Conservation (phyloP, 1,140 invertebrate genomes). For the Brachystomella parvula region DNA sequence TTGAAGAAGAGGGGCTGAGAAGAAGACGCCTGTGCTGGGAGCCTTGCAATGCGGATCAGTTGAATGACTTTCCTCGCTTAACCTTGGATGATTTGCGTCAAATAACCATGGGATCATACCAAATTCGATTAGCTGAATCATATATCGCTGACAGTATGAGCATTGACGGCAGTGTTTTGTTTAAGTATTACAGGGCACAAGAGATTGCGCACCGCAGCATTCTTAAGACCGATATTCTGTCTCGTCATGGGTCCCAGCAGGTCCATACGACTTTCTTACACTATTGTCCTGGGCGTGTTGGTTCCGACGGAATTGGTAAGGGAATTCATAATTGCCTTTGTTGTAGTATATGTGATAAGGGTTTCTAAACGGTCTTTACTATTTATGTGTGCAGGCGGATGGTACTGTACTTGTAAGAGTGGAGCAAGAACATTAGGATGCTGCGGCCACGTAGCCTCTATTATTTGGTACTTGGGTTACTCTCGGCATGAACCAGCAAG, state of each 20-base stretch:
- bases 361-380: not conserved
- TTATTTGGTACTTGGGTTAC: conserved; percentile 23
- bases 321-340: not conserved
- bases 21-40: not conserved
- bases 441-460: conserved; percentile 19
- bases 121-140: conserved; percentile 11
- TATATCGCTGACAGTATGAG: conserved; percentile 1
- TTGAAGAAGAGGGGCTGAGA: not conserved
- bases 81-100: conserved; percentile 13
- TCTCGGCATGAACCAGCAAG: conserved; percentile 2
- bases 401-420: conserved; percentile 22
- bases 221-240: no score
- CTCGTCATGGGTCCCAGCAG: no score
- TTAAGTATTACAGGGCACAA: not conserved
- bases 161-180: not conserved
- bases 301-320: not conserved
- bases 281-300: no score
- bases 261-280: no score
- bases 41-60: not conserved
- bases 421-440: conserved; percentile 20
- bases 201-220: not conserved
- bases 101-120: conserved; percentile 22
- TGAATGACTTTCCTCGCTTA: conserved; percentile 17
- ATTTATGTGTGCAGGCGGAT: not conserved
- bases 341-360: not conserved